These are phyloP conservation scores for Drosophila lini DNA, from an alignment of 1,140 invertebrate species.

Conservation along the genomic window DNA sequence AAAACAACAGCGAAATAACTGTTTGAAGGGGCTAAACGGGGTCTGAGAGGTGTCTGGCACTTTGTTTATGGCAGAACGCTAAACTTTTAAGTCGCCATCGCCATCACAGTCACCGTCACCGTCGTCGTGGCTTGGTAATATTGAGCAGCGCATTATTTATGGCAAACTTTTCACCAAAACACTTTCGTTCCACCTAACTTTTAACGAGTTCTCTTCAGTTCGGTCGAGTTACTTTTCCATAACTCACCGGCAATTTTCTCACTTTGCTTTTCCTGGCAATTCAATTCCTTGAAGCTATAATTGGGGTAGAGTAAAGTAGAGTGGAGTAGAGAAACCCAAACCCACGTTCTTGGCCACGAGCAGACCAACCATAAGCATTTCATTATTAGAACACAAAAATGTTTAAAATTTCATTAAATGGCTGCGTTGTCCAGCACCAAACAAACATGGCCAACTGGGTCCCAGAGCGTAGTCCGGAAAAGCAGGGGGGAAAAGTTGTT, in stretches of 20 bases:
- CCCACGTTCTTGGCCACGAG: constrained; percentile 18
- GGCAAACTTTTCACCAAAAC: constrained; percentile 67
- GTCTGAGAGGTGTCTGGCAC: constrained; percentile 35
- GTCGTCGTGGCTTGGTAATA: constrained; percentile 67
- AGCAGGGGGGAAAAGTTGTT: not conserved
- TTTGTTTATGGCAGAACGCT: constrained; percentile 72
- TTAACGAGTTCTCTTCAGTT: constrained; percentile 67
- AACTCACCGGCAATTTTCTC: constrained; percentile 40
- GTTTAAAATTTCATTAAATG: constrained; percentile 80
- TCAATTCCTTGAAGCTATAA: constrained; percentile 32
- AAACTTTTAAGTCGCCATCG: constrained; percentile 64
- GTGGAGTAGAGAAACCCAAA: not conserved
- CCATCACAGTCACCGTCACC: constrained; percentile 10
- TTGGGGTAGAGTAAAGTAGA: not conserved
- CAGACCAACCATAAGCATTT: constrained; percentile 66
- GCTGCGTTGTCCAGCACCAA: constrained; percentile 49
- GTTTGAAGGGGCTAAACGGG: constrained; percentile 5
- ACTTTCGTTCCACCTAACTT: constrained; percentile 61
- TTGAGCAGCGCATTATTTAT: constrained; percentile 78
- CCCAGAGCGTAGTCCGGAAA: constrained; percentile 16
- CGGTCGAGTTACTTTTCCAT: constrained; percentile 20
- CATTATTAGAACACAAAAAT: constrained; percentile 79
- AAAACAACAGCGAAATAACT: constrained; percentile 38
- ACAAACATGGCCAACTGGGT: constrained; percentile 36
- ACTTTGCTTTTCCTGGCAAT: constrained; percentile 11